Conservation (phyloP, 2,113 vertebrate genomes). For the Dipodomys ordii region DNA sequence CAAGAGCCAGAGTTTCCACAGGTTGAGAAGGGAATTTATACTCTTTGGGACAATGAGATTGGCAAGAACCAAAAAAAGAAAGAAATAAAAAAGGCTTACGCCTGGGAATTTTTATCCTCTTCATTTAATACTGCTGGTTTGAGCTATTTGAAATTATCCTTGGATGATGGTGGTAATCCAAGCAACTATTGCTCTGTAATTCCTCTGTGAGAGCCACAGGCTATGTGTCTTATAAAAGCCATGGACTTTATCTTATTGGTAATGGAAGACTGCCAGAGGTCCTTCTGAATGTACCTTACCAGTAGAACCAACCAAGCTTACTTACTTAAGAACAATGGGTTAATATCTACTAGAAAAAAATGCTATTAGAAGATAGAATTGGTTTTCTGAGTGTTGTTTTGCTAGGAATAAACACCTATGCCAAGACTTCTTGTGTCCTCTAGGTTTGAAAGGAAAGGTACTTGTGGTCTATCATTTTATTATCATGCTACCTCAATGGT, state of each 20-base stretch:
- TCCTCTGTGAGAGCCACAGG: neutral
- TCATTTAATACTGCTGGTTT: slow-evolving; percentile 31
- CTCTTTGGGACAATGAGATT: neutral
- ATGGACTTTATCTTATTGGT: slow-evolving; percentile 27
- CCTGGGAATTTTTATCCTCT: neutral
- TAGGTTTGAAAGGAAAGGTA: neutral
- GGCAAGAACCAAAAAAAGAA: neutral
- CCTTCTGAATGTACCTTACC: neutral
- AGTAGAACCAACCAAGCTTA: neutral
- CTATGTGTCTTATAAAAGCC: slow-evolving; percentile 14
- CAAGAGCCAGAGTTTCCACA: neutral
- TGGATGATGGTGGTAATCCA: neutral
- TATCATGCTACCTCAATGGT: neutral
- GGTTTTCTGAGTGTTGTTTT: neutral
- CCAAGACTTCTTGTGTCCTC: neutral
- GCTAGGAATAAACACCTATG: neutral
- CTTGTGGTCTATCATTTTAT: neutral
- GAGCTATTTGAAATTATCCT: slow-evolving; percentile 25
- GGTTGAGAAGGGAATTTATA: neutral
- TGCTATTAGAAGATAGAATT: slow-evolving; percentile 15
- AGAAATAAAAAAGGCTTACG: neutral
- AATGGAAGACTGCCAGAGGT: neutral
- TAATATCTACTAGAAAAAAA: slow-evolving; percentile 22
- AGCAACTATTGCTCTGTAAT: neutral
- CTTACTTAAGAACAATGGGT: neutral